Percentiles rank a stretch among this genome's conserved stretches.
Conservation (phyloP, 1,140 invertebrate genomes). For the Drosophila grimshawi region DNA sequence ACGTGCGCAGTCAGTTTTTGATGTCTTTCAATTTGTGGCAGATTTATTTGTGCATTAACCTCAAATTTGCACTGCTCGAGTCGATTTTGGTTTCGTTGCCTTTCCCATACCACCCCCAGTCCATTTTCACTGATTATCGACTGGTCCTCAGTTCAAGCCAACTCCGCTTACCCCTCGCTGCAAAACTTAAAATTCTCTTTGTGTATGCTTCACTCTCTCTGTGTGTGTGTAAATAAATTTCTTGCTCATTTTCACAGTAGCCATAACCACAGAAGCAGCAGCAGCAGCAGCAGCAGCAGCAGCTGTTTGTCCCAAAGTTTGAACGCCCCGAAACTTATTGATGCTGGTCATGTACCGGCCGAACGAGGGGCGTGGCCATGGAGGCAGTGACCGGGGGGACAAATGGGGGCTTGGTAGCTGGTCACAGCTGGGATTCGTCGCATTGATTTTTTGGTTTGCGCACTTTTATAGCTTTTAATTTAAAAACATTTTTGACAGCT, state of each 20-base stretch:
- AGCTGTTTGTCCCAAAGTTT: constrained; percentile 67
- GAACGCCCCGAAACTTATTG: constrained; percentile 60
- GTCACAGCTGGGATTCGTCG: constrained; percentile 14
- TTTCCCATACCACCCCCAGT: background rate
- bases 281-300: constrained; percentile 32
- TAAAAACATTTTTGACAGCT: constrained; percentile 68
- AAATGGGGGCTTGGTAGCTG: constrained; percentile 37
- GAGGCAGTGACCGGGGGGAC: background rate
- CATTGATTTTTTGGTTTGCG: constrained; percentile 67
- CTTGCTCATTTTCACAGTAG: constrained; percentile 57
- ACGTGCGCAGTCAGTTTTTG: constrained; percentile 61
- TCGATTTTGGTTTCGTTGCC: constrained; percentile 57
- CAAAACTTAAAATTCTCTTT: constrained; percentile 39
- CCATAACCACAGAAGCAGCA: constrained; percentile 11
- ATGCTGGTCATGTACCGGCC: constrained; percentile 75
- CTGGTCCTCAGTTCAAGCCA: constrained; percentile 17
- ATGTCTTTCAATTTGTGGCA: constrained; percentile 78
- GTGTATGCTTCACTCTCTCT: background rate
- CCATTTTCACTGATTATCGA: constrained; percentile 66
- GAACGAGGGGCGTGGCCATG: constrained; percentile 31
- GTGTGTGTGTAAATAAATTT: constrained; percentile 69
- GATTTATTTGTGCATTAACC: constrained; percentile 82
- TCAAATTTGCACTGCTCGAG: constrained; percentile 73
- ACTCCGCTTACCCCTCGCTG: background rate
- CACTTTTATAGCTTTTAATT: constrained; percentile 77